Conservation (phyloP, 2,888 invertebrate species). For the Cancer borealis region DNA sequence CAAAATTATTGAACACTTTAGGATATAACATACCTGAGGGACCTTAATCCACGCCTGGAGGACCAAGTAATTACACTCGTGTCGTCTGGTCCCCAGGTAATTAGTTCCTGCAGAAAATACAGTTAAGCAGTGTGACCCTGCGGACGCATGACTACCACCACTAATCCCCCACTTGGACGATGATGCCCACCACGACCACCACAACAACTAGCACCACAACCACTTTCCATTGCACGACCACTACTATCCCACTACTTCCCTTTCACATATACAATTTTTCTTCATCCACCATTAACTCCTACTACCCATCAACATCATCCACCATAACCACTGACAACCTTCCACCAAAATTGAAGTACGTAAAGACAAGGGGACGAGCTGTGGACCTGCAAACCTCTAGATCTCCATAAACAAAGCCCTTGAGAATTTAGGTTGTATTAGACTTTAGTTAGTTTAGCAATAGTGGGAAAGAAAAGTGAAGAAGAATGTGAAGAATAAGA, state of each 20-base stretch:
- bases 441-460: neutral
- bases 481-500: no score
- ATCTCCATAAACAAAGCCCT: no score
- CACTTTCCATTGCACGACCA: neutral
- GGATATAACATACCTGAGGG: neutral
- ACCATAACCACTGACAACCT: neutral
- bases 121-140: neutral
- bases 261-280: neutral
- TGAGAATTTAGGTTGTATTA: neutral
- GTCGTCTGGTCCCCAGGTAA: neutral
- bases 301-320: no score
- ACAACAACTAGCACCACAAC: neutral
- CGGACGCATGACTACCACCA: neutral
- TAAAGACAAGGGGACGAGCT: no score
- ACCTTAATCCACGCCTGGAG: neutral
- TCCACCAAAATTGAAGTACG: no score
- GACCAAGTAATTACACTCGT: neutral
- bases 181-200: neutral
- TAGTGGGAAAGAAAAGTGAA: no score
- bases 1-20: neutral
- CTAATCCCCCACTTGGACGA: neutral
- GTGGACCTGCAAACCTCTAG: no score
- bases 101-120: neutral
- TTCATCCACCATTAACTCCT: neutral
- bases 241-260: no score